Base-by-base conservation (phyloP, 2,113 vertebrate genomes). In the Pygoscelis adeliae region DNA sequence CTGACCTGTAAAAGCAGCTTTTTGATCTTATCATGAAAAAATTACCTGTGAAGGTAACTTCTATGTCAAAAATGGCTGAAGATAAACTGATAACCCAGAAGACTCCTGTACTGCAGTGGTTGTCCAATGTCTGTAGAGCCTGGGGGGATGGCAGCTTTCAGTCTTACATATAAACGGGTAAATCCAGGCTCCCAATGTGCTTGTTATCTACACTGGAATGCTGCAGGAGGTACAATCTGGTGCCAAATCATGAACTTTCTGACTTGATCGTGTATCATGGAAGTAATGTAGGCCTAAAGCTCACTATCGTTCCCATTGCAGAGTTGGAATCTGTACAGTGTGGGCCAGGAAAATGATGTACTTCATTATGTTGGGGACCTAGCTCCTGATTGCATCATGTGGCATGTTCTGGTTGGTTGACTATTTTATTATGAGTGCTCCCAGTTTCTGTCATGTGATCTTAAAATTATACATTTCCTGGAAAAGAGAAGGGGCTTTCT, bases 401-500 rank as follows among this genome's bases (percentile, higher is more conserved):
- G 2, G 42, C 8, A 1, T 17, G 9, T 56, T 95, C 38, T 70
- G 15, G 11, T 89, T 65, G 21, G 20, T 49, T 70, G 53, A 30
- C 49, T 49, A 1, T 71, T 85, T 93, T 92, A 6, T 62, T 29
- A 55, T 0, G 1, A 65, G 38, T 46, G 25, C 50, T 83, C 26
- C 23, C 59, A 67, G 59, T 50, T 91, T 86, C 44, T 94, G 34
- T 67, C 34, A 29, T 47, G 55, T 86, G 50, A 83, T 77, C 58
- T 70, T 86, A 90, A 91, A 90, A 78, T 73, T 70, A 55, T 23
- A 63, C 29, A 42, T 93, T 76, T 91, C 21, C n/a, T 89, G 67
- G 20, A 78, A 79, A 65, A 92, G 40, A 90, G 42, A 49, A 70
- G 32, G 23, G 21, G 3, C 47, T 83, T 80, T 89, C n/a, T 89